Conservation (phyloP, 2,888 invertebrate genomes). For the Apamea anceps region DNA sequence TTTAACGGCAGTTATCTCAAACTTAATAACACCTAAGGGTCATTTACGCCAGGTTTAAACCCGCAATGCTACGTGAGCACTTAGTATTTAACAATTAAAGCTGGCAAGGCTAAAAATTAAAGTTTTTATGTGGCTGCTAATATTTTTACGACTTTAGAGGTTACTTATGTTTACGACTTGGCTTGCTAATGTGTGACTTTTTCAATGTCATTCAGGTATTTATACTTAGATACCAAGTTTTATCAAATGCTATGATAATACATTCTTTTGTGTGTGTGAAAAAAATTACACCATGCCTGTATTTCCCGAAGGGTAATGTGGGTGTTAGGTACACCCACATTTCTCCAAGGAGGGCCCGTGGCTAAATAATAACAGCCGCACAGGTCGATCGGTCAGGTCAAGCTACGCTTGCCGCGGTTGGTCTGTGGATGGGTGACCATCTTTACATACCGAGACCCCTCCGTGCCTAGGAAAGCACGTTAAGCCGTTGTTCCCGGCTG, state of each 20-base stretch:
- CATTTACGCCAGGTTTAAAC: background rate
- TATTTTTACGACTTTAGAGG: conserved; percentile 14
- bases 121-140: conserved; percentile 16
- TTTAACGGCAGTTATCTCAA: background rate
- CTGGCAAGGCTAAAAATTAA: background rate
- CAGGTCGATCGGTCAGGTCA: too few relatives aligned
- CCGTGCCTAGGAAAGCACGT: too few relatives aligned
- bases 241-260: background rate
- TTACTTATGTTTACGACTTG: background rate
- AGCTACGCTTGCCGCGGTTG: too few relatives aligned
- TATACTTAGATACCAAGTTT: background rate
- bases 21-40: background rate
- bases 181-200: background rate
- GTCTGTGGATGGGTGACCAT: too few relatives aligned
- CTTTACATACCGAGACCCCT: too few relatives aligned
- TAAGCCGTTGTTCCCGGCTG: too few relatives aligned
- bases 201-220: background rate
- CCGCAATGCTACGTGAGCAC: conserved; percentile 17
- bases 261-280: too few relatives aligned
- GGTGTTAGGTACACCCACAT: too few relatives aligned
- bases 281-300: too few relatives aligned
- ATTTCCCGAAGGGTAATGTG: too few relatives aligned
- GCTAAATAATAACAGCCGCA: too few relatives aligned
- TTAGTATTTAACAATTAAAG: background rate
- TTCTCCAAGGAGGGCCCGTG: too few relatives aligned